Evolutionary conservation across 2,113 vertebrate genomes (phyloP), one percentile per base, ranked within the genome.

Genomic region (Amazona guildingii): DNA sequence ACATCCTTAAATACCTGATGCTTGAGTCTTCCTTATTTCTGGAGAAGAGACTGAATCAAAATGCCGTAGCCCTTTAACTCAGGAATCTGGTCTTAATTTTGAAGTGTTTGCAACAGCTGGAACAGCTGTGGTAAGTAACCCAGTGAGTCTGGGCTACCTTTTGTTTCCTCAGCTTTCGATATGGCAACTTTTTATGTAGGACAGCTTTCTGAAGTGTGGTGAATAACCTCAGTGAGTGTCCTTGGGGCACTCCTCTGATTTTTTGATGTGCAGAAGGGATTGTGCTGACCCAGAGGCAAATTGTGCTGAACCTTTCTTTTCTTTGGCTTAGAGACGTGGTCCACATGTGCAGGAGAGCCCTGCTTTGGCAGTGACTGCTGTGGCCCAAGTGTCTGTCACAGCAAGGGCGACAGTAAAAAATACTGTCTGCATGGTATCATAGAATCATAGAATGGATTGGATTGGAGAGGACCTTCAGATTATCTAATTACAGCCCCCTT

Each of bases 281-380:
- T 51, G 20, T 59, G 49, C 35, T 76, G 43, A 24, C 28, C 13
- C 2, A 4, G 41, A 74, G 39, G 39, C n/a, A 67, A 51, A 43
- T 19, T 85, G 33, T 1, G 1, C 3, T 21, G 33, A 67, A 33
- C 8, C 12, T 61, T 62, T 52, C 19, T 70, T 70, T 82, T 44
- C 24, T 13, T 86, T 37, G 49, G 3, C 4, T 37, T 8, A 20
- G 28, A n/a, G 13, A 9, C 1, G 1, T 46, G 39, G 20, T 54
- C 18, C 23, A 17, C 0, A 0, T 2, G 5, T 49, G 55, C 41
- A 49, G 37, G 52, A 67, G 1, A 94, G 8, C 16, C 1, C 1
- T 72, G 17, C 25, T 82, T 54, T 59, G 39, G 49, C 33, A 35
- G 8, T 43, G 44, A 39, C 51, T 75, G 17, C 46, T 68, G 24